Percentiles rank a stretch among this genome's conserved stretches.
These are phyloP conservation scores for Pheosia gnoma DNA, from an alignment of 2,888 invertebrate species.

Conservation along the genomic window DNA sequence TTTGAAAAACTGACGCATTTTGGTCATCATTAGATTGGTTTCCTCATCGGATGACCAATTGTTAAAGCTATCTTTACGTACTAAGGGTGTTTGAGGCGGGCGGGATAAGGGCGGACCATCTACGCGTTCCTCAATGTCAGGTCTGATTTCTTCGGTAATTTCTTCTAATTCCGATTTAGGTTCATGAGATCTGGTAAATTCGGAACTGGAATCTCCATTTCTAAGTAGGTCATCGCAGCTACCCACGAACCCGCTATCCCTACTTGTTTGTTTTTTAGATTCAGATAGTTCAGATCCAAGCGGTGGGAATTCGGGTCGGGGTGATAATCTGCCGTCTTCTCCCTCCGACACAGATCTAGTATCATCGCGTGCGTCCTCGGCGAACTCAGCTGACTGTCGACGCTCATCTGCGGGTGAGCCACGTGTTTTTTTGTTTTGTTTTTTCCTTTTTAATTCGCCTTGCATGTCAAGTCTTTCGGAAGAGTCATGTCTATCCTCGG, in stretches of 20 bases:
- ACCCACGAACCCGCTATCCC: conserved; percentile 95
- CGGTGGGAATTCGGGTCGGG: conserved; percentile 86
- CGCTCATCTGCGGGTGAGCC: conserved; percentile 86
- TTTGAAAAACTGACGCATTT: conserved; percentile 96
- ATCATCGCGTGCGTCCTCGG: conserved; percentile 84
- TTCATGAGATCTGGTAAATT: conserved; percentile 79
- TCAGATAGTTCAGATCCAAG: conserved; percentile 84
- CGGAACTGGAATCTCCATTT: conserved; percentile 84
- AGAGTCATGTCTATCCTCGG: conserved; percentile 86
- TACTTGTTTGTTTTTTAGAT: conserved; percentile 91
- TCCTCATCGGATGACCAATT: conserved; percentile 98
- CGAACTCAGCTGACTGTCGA: conserved; percentile 86
- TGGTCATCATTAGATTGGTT: conserved; percentile 97
- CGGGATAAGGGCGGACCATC: conserved; percentile 81
- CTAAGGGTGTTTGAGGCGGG: conserved; percentile 84
- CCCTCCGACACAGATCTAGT: conserved; percentile 85
- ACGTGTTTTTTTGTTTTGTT: conserved; percentile 88
- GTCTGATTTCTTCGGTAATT: conserved; percentile 84
- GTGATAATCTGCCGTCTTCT: conserved; percentile 87
- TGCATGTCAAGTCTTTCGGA: conserved; percentile 89
- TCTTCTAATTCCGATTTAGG: conserved; percentile 84
- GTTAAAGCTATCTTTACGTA: conserved; percentile 95
- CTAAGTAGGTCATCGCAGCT: conserved; percentile 93
- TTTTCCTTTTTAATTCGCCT: conserved; percentile 93
- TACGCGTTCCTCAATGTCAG: conserved; percentile 78